Conservation (phyloP, 1,140 invertebrate genomes). For the Elysia chlorotica region DNA sequence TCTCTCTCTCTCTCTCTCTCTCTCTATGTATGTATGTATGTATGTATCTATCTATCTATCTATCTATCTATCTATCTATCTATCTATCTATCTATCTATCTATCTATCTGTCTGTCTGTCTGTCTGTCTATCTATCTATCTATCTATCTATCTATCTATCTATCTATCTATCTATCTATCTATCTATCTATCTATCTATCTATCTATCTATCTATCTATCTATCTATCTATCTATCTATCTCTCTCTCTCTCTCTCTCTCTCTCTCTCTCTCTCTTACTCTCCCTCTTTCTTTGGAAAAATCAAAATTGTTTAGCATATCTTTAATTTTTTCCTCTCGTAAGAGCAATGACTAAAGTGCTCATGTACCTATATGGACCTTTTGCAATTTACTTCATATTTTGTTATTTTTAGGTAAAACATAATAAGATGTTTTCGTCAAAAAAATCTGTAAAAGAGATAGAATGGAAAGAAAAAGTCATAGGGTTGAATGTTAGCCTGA, state of each 20-base stretch:
- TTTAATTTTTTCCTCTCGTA: no score
- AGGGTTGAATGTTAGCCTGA: no score
- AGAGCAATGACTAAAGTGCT: no score
- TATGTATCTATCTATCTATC: neutral
- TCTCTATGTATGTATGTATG: neutral
- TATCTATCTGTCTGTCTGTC: neutral
- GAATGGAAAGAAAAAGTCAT: no score
- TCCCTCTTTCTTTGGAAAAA: neutral
- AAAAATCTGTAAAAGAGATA: no score
- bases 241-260: constrained; percentile 12
- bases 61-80: neutral
- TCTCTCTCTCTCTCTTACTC: neutral
- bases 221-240: constrained; percentile 17
- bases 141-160: neutral
- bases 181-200: neutral
- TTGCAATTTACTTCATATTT: no score
- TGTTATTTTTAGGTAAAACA: no score
- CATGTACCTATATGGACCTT: no score
- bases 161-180: neutral
- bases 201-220: constrained; percentile 7
- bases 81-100: neutral
- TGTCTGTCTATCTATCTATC: neutral
- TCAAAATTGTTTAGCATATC: no score
- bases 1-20: neutral
- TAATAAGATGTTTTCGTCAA: no score